Evolutionary conservation across 2,113 vertebrate genomes (phyloP), one percentile per base, ranked within the genome.

Genomic region (Hippoglossus stenolepis): DNA sequence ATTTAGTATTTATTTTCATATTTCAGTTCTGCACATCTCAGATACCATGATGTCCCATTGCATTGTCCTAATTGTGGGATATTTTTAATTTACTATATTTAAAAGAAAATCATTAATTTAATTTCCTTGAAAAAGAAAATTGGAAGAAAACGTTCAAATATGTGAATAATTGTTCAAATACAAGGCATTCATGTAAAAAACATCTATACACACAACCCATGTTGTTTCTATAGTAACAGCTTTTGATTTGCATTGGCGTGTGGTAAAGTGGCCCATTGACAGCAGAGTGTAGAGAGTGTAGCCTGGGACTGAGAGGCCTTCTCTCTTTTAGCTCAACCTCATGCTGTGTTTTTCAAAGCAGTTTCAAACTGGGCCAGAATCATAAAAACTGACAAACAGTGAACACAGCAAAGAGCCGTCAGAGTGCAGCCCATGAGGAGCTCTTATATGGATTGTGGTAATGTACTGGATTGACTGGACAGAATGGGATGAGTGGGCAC

Each of bases 291-390:
- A 75, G 85, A 58, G 49, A 64, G 76, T 38, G 21, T 58, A 64
- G 73, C 18, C 69, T 65, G 71, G 45, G 43, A 75, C 65, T 72
- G 74, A 77, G 80, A 75, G 65, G 67, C 78, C 56, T 73, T 76
- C 74, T 82, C 80, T 86, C 64, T 45, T 64, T 58, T 66, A 63
- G 43, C 57, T 28, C 26, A 10, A n/a, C 58, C 63, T 10, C 90
- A 83, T 31, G 77, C 83, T 85, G 81, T 1, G 77, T n/a, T 74
- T 70, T 70, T 80, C 68, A 84, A 78, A 85, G 24, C 59, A 56
- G 70, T 21, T 80, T 89, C 77, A 81, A 85, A 87, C 79, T 68
- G 81, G 23, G 82, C 26, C 60, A 21, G 71, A 85, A 79, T 84
- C 78, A 73, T 61, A 66, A 78, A 51, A 84, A 80, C 28, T 63